phyloP scores from a whole-genome alignment of 2,888 invertebrate genomes.

The Odontothrips loti region DNA sequence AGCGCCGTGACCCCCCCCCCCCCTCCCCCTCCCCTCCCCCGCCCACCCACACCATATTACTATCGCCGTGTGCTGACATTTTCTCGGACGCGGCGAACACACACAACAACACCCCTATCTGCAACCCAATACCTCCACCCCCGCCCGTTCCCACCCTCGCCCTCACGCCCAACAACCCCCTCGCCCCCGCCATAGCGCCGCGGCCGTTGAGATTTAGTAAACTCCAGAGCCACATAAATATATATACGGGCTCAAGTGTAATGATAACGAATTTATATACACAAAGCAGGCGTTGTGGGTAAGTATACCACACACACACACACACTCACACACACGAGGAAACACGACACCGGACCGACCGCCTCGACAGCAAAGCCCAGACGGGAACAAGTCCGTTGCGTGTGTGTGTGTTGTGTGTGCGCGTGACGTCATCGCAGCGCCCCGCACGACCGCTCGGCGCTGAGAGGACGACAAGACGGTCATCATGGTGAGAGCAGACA shows the following conservation, averaged over 20 bases:
- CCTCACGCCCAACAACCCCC: background rate
- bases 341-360: background rate
- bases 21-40: slow-evolving; percentile 24
- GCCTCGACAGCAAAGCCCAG: no score
- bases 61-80: slow-evolving; percentile 35
- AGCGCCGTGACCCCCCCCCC: background rate
- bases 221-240: no score
- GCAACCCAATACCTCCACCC: background rate
- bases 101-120: background rate
- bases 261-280: no score
- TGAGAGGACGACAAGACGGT: background rate
- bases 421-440: background rate
- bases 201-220: background rate
- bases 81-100: slow-evolving; percentile 23
- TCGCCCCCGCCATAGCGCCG: background rate
- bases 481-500: background rate
- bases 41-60: background rate
- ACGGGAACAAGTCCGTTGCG: background rate
- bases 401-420: background rate
- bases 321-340: background rate
- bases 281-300: background rate
- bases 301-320: background rate
- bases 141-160: no score
- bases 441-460: background rate
- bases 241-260: no score